phyloP scores from a whole-genome alignment of 2,888 invertebrate genomes.

The Hirtodrosophila duncani region DNA sequence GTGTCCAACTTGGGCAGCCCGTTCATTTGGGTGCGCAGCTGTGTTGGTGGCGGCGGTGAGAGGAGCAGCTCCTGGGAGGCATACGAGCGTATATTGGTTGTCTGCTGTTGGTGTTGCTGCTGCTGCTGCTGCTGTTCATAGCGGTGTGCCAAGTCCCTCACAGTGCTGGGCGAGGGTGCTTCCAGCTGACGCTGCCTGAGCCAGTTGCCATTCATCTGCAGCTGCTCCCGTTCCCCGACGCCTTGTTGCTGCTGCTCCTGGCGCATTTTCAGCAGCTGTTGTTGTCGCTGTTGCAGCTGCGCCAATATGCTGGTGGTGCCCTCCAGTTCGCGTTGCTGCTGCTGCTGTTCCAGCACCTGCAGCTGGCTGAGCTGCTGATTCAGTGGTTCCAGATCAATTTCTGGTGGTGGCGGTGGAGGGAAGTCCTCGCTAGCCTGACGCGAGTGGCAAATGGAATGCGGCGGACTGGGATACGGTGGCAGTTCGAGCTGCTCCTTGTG shows the following conservation, averaged over 20 bases:
- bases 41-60: slow-evolving; percentile 1
- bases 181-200: slow-evolving; percentile 68
- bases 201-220: slow-evolving; percentile 86
- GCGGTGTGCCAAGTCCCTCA: slow-evolving; percentile 89
- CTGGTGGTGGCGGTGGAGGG: slow-evolving; percentile 89
- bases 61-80: slow-evolving; percentile 75
- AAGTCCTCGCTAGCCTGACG: slow-evolving; percentile 93
- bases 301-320: slow-evolving; percentile 80
- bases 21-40: slow-evolving; percentile 79
- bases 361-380: slow-evolving; percentile 82
- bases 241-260: slow-evolving; percentile 76
- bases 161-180: slow-evolving; percentile 75
- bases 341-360: slow-evolving; percentile 76
- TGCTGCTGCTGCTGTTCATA: slow-evolving; percentile 81
- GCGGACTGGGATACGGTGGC: slow-evolving; percentile 90
- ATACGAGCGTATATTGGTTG: slow-evolving; percentile 65
- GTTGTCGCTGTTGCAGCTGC: slow-evolving; percentile 83
- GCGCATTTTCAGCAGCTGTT: slow-evolving; percentile 80
- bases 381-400: slow-evolving; percentile 83
- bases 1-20: slow-evolving; percentile 75
- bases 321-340: slow-evolving; percentile 76
- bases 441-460: slow-evolving; percentile 88
- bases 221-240: slow-evolving; percentile 74
- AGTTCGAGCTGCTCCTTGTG: slow-evolving; percentile 80
- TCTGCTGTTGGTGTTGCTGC: slow-evolving; percentile 9